These are phyloP conservation scores for Masnerella sp. DNA, from an alignment of 2,888 invertebrate genomes.

Conservation along the genomic window DNA sequence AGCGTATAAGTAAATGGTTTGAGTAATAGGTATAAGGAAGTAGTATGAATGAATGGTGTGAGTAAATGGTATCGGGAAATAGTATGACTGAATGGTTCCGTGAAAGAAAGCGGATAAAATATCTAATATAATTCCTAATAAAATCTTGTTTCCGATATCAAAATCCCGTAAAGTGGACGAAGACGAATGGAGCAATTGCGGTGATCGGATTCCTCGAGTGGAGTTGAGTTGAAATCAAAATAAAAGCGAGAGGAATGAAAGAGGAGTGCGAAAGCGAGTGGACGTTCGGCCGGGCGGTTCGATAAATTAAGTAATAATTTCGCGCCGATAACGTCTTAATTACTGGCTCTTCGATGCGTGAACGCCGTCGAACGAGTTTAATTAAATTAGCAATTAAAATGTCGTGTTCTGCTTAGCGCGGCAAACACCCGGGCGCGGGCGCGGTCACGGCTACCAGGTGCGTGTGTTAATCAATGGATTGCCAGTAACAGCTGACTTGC, in stretches of 20 bases:
- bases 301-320: slow-evolving; percentile 74
- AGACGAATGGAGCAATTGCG: slow-evolving; percentile 3
- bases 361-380: slow-evolving; percentile 66
- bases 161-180: slow-evolving; percentile 1
- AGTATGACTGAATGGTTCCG: too few relatives aligned
- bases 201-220: slow-evolving; percentile 3
- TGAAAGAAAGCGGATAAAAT: too few relatives aligned
- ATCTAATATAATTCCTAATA: neutral
- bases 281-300: slow-evolving; percentile 51
- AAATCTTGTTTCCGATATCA: slow-evolving; percentile 11
- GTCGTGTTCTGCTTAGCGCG: slow-evolving; percentile 64
- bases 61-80: too few relatives aligned
- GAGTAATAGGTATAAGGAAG: too few relatives aligned
- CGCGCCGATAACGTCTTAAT: slow-evolving; percentile 74
- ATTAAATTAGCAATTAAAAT: slow-evolving; percentile 77
- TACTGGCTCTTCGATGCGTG: slow-evolving; percentile 62
- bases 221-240: slow-evolving; percentile 9
- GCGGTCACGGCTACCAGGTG: slow-evolving; percentile 48
- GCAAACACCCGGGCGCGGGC: slow-evolving; percentile 34
- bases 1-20: too few relatives aligned
- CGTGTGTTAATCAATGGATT: slow-evolving; percentile 58
- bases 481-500: slow-evolving; percentile 60
- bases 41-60: too few relatives aligned
- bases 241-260: slow-evolving; percentile 4
- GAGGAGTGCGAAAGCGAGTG: slow-evolving; percentile 22